Conservation (phyloP, 2,113 vertebrate genomes). For the Ictidomys tridecemlineatus region DNA sequence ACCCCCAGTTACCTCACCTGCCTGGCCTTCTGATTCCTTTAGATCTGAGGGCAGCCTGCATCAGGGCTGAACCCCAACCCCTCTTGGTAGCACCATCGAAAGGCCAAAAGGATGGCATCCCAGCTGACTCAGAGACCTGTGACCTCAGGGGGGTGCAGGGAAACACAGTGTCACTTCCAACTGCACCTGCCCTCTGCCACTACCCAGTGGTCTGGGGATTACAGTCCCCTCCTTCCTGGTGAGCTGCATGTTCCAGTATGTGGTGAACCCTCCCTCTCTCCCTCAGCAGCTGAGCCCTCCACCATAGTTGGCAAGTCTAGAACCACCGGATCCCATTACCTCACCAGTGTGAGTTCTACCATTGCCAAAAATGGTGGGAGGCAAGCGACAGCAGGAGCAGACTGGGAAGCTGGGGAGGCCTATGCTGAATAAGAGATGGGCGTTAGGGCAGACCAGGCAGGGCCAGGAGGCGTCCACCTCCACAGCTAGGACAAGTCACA, state of each 20-base stretch:
- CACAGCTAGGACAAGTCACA: not conserved
- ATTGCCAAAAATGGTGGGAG: slow-evolving; percentile 98
- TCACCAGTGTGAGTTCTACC: slow-evolving; percentile 99
- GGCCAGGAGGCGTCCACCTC: not conserved
- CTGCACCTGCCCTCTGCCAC: slow-evolving; percentile 91
- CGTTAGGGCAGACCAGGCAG: not conserved
- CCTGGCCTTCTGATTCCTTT: not conserved
- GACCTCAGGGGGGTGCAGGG: slow-evolving; percentile 90
- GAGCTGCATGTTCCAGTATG: not conserved
- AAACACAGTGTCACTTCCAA: slow-evolving; percentile 87
- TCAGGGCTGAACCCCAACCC: not conserved
- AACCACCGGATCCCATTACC: slow-evolving; percentile 99
- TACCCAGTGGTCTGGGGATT: slow-evolving; percentile 77
- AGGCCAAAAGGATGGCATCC: rapidly evolving
- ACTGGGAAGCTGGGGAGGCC: not conserved
- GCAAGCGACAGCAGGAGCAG: slow-evolving; percentile 63
- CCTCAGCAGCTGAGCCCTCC: slow-evolving; percentile 77
- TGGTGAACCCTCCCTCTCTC: not conserved
- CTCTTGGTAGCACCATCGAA: not conserved
- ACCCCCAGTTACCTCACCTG: too few relatives aligned
- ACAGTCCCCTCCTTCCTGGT: not conserved
- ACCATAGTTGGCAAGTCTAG: slow-evolving; percentile 99
- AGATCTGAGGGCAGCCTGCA: not conserved
- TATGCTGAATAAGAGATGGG: slow-evolving; percentile 7
- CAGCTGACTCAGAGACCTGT: slow-evolving; percentile 86